A percentile compares a stretch with the other conserved stretches of the same genome.
phyloP scores from a whole-genome alignment of 2,888 invertebrate genomes.

The Andrena haemorrhoa region DNA sequence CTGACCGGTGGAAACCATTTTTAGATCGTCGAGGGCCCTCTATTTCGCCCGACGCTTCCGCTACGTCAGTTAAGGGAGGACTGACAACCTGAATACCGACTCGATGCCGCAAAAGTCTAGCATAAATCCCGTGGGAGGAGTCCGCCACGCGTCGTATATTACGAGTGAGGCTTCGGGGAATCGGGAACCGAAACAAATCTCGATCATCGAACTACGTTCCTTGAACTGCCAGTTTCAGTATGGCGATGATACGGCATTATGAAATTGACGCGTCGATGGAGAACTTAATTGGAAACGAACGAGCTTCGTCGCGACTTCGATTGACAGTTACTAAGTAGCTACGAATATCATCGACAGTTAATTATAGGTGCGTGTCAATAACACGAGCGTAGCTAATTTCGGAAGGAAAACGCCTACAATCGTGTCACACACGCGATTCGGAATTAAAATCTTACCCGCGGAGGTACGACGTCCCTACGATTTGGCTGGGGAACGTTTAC shows the following conservation, averaged over 20 bases:
- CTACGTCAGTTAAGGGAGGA: slow-evolving; percentile 44
- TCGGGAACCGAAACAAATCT: neutral
- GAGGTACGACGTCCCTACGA: too few species aligned
- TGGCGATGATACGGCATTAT: too few species aligned
- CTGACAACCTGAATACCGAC: slow-evolving; percentile 41
- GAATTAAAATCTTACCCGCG: neutral
- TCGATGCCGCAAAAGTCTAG: slow-evolving; percentile 27
- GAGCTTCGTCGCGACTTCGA: too few species aligned
- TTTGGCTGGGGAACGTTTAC: too few species aligned
- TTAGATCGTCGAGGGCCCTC: slow-evolving; percentile 64
- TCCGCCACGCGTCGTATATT: slow-evolving; percentile 36
- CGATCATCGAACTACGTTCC: neutral
- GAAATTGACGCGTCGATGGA: slow-evolving; percentile 1
- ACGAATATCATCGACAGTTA: too few species aligned
- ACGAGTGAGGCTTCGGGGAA: slow-evolving; percentile 26
- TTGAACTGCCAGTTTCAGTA: neutral
- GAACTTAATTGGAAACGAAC: too few species aligned
- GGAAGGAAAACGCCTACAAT: neutral
- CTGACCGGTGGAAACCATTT: slow-evolving; percentile 59
- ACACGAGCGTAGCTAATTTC: neutral
- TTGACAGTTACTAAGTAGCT: too few species aligned
- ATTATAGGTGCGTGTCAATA: neutral
- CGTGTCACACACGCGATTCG: neutral
- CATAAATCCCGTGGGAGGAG: slow-evolving; percentile 49
- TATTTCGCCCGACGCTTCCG: slow-evolving; percentile 55